Evolutionary conservation across 2,888 invertebrate genomes (phyloP).

Genomic region (Meliscaeva auricollis): DNA sequence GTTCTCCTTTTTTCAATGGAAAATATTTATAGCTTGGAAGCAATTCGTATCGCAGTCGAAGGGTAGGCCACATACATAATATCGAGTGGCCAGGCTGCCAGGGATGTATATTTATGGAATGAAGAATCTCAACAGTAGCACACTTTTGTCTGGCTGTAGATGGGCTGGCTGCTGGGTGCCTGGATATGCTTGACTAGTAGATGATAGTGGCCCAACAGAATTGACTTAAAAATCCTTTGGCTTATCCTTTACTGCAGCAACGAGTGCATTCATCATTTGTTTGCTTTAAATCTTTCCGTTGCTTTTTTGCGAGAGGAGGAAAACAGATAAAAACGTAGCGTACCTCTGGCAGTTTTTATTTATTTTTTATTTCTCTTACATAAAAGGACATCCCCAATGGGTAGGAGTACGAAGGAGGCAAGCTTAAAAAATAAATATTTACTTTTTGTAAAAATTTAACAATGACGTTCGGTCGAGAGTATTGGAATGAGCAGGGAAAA

Average conservation of each 20-base stretch:
- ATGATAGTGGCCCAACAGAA: conserved; percentile 16
- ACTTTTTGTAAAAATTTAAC: conserved; percentile 53
- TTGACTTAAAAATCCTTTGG: conserved; percentile 52
- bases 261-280: conserved; percentile 53
- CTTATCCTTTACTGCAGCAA: conserved; percentile 34
- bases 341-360: conserved; percentile 34
- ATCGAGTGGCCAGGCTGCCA: not conserved
- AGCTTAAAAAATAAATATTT: conserved; percentile 45
- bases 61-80: not conserved
- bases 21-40: conserved; percentile 48
- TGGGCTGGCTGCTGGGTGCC: conserved; percentile 1
- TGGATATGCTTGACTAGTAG: not conserved
- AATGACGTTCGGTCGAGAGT: conserved; percentile 27
- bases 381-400: conserved; percentile 55
- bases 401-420: not conserved
- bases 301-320: conserved; percentile 3
- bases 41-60: conserved; percentile 31
- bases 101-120: not conserved
- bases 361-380: conserved; percentile 1
- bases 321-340: conserved; percentile 33
- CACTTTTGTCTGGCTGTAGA: not conserved
- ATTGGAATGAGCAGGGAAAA: not conserved
- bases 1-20: conserved; percentile 13
- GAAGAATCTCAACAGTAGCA: not conserved
- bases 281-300: conserved; percentile 12